A percentile compares a stretch with the other conserved stretches of the same genome.
Conservation (phyloP, 2,113 vertebrate species). For the Tricholaema leucomelas region DNA sequence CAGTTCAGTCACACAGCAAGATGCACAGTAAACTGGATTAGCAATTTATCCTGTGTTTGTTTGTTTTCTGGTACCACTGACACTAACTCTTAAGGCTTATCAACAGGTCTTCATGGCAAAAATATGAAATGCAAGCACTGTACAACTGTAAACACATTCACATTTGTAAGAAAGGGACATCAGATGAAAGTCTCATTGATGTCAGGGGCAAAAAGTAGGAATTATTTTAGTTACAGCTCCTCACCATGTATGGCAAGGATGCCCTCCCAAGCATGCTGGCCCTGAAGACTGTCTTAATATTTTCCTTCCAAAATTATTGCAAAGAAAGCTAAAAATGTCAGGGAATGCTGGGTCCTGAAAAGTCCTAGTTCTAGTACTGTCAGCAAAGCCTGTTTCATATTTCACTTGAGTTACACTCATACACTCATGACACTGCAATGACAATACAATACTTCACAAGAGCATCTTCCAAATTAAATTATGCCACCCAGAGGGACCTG, state of each 20-base stretch:
- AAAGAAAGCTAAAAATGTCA: not conserved
- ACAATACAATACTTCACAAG: not conserved
- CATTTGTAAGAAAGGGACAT: not conserved
- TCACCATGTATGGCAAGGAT: accelerated
- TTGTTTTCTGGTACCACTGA: not conserved
- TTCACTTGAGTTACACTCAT: not conserved
- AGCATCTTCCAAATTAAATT: not conserved
- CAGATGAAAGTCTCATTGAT: not conserved
- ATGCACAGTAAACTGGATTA: not conserved
- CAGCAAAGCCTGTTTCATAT: not conserved
- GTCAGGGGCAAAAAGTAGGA: not conserved
- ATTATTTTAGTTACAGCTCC: not conserved
- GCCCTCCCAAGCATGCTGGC: accelerated
- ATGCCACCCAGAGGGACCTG: too few relatives aligned
- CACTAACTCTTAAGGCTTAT: not conserved
- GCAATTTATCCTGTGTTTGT: not conserved
- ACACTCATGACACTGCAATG: not conserved
- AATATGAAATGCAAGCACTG: not conserved
- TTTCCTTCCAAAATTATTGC: not conserved
- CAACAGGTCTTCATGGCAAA: not conserved
- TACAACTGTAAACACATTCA: not conserved
- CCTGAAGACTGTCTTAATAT: accelerated
- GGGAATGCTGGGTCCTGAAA: not conserved
- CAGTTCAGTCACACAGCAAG: not conserved
- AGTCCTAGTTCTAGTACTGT: not conserved